These are phyloP conservation scores for Drosophila dunni DNA, from an alignment of 1,140 invertebrate genomes.

Conservation along the genomic window DNA sequence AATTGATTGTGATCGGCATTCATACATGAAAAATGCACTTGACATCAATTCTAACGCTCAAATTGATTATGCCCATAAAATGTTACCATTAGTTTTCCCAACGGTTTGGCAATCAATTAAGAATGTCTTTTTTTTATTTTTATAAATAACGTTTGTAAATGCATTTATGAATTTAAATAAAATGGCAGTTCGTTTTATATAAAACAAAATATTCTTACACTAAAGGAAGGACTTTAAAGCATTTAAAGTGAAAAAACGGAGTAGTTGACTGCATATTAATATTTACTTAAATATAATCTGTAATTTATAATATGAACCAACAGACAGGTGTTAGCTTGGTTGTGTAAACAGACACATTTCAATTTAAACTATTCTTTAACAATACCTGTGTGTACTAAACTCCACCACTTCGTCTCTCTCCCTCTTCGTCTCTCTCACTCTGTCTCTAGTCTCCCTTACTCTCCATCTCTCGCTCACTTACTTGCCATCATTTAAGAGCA, in stretches of 20 bases:
- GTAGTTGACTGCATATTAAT: no score
- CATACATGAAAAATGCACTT: neutral
- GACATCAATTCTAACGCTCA: neutral
- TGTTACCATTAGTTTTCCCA: conserved; percentile 1
- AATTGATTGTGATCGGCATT: conserved; percentile 7
- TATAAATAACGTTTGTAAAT: neutral
- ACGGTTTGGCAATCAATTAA: conserved; percentile 9
- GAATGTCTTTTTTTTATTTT: neutral
- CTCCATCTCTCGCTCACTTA: neutral
- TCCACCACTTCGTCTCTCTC: neutral
- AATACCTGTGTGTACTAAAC: neutral
- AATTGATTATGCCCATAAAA: conserved; percentile 7
- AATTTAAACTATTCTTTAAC: no score
- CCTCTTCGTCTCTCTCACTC: no score
- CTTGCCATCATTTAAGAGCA: conserved; percentile 33
- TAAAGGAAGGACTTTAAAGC: no score
- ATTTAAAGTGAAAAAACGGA: no score
- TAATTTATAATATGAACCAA: no score
- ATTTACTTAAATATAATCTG: no score
- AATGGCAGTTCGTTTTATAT: no score
- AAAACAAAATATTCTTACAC: no score
- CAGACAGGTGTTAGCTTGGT: no score
- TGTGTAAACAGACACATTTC: no score
- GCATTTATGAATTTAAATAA: neutral
- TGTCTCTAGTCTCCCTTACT: no score